These are phyloP conservation scores for Plodia interpunctella DNA, from an alignment of 1,140 invertebrate genomes.

Conservation along the genomic window DNA sequence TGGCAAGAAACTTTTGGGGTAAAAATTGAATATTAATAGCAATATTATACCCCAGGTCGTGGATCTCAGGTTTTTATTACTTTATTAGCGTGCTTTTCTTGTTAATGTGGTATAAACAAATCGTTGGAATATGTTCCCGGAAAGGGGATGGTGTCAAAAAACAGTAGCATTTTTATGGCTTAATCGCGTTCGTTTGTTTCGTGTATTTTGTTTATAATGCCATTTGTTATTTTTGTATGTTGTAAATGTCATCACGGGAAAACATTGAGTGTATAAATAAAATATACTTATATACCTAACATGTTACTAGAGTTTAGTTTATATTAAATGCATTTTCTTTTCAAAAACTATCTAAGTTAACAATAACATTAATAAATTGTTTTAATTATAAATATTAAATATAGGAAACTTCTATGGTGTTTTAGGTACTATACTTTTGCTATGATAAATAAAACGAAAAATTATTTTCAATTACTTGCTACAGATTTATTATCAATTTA, in stretches of 20 bases:
- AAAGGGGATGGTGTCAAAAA: constrained; percentile 67
- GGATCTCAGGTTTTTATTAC: constrained; percentile 62
- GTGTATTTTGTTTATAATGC: constrained; percentile 47
- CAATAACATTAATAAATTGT: no score
- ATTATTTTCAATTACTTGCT: no score
- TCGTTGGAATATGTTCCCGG: constrained; percentile 58
- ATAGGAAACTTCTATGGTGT: no score
- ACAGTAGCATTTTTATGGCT: constrained; percentile 72
- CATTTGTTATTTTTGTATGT: constrained; percentile 31
- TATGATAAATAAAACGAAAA: no score
- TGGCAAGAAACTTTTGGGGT: constrained; percentile 53
- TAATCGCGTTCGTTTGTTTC: constrained; percentile 64
- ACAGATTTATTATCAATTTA: no score
- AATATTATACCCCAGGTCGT: constrained; percentile 59
- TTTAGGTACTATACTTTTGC: no score
- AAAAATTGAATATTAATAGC: constrained; percentile 76
- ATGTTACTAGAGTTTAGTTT: no score
- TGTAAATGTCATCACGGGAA: background rate
- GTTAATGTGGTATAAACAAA: constrained; percentile 71
- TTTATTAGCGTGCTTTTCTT: constrained; percentile 65
- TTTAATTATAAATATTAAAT: no score
- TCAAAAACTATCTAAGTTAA: no score
- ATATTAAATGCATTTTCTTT: no score
- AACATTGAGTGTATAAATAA: background rate
- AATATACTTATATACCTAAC: constrained; percentile 10